Base-by-base conservation (phyloP, 2,888 invertebrate species). In the Spatulosminthurus flaviceps region DNA sequence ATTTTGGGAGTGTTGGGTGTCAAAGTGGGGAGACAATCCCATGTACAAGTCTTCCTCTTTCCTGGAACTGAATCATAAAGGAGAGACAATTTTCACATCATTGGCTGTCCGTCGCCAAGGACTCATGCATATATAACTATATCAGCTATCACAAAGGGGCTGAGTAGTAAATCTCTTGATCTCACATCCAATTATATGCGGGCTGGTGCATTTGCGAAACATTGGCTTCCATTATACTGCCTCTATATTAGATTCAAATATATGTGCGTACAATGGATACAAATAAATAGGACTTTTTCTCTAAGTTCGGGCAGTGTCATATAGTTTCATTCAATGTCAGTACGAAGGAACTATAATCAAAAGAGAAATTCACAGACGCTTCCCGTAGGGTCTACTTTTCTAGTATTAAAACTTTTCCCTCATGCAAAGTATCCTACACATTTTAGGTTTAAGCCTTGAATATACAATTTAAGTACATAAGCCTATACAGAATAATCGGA, bases 1-100 rank as follows among this genome's bases (percentile, higher is more conserved):
- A 74, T 76, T n/a, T n/a, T 66, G 75, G 75, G 75, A 76, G 66
- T 76, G 75, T 26, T 73, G 71, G 41, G 75, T 76, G 75, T 76
- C 75, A 76, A 66, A 42, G 41, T 41, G 21, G 13, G 21, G 5
- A 71, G 71, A 71, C 71, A 42, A 43, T 34, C 41, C 13, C 42
- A 42, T 22, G 22, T 41, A 42, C 22, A 42, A 66, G 61, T 76
- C 75, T 67, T 76, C 75, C 42, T 11, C 9, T 21, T 75, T 75
- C 66, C 66, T 74, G 74, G 74, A 74, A 74, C 61, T 69, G 69
- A n/a, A 69, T 69, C 69, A 64, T 64, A 24, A 22, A 24, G 22
- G 22, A 24, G 26, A 26, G 64, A 64, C 64, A 64, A 64, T 64
- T 64, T 64, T 64, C 64, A 64, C 64, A 64, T 64, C 64, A 64